phyloP scores from a whole-genome alignment of 2,113 vertebrate species.

The Mohoua ochrocephala region DNA sequence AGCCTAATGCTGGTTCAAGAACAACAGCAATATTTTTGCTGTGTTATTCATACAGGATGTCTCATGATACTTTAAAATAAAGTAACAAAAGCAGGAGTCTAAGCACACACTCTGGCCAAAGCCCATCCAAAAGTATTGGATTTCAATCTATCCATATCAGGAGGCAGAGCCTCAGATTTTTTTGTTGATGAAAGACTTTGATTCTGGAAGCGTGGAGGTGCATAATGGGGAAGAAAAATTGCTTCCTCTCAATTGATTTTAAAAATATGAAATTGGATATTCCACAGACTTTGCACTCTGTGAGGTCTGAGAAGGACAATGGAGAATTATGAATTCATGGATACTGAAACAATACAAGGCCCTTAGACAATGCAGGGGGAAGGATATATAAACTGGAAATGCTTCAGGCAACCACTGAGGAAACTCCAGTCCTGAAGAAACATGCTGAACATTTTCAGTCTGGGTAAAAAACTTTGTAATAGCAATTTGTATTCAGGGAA shows the following conservation, averaged over 20 bases:
- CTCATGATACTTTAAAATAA: not conserved
- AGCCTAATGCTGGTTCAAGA: constrained; percentile 9
- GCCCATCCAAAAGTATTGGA: not conserved
- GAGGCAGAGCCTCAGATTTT: not conserved
- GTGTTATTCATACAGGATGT: not conserved
- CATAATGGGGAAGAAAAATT: not conserved
- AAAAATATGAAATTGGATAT: not conserved
- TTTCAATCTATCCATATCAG: constrained; percentile 33
- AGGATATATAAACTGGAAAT: not conserved
- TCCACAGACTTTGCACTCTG: not conserved
- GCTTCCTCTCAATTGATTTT: not conserved
- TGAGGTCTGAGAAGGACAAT: not conserved
- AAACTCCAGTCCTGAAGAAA: not conserved
- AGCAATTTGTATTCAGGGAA: not conserved
- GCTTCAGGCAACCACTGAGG: not conserved
- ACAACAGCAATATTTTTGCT: not conserved
- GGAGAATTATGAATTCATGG: not conserved
- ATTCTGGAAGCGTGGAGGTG: not conserved
- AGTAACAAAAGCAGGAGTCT: not conserved
- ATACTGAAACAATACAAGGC: not conserved
- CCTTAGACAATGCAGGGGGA: not conserved
- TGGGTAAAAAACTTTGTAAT: not conserved
- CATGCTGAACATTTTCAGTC: not conserved
- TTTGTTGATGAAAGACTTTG: not conserved
- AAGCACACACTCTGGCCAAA: not conserved